A percentile compares a stretch with the other conserved stretches of the same genome.
Evolutionary conservation across 2,888 invertebrate species (phyloP).

Genomic region (Troides oblongomaculatus): DNA sequence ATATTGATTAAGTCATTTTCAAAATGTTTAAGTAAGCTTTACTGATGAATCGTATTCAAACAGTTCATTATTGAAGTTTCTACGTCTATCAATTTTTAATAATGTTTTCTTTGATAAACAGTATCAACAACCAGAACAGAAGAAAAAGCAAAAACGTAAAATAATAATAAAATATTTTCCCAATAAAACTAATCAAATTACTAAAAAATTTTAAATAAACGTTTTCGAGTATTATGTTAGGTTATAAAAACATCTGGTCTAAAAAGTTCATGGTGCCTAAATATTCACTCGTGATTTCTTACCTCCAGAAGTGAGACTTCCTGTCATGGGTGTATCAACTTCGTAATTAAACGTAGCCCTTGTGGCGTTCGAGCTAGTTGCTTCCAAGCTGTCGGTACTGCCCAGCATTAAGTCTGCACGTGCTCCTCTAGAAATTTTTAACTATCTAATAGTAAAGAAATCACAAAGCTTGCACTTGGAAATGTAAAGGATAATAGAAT

Average conservation of each 20-base stretch:
- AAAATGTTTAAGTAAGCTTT: too few relatives aligned
- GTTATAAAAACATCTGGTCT: neutral
- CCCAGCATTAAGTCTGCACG: slow-evolving; percentile 80
- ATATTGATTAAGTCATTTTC: too few relatives aligned
- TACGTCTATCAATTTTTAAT: too few relatives aligned
- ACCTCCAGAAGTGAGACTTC: slow-evolving; percentile 88
- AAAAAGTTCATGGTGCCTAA: neutral
- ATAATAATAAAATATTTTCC: too few relatives aligned
- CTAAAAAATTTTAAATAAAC: too few relatives aligned
- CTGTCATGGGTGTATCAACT: slow-evolving; percentile 91
- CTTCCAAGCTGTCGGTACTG: slow-evolving; percentile 87
- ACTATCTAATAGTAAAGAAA: neutral
- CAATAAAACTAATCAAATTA: too few relatives aligned
- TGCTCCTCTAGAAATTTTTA: slow-evolving; percentile 40
- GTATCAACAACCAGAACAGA: too few relatives aligned
- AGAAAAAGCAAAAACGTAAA: too few relatives aligned
- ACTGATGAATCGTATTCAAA: too few relatives aligned
- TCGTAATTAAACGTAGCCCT: slow-evolving; percentile 92
- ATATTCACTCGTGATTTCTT: slow-evolving; percentile 34
- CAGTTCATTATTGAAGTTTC: too few relatives aligned
- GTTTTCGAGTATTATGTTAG: too few relatives aligned
- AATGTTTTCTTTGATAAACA: too few relatives aligned
- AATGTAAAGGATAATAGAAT: neutral
- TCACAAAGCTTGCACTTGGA: neutral
- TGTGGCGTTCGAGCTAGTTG: slow-evolving; percentile 89